Conservation (phyloP, 2,113 vertebrate genomes). For the Gopherus flavomarginatus region DNA sequence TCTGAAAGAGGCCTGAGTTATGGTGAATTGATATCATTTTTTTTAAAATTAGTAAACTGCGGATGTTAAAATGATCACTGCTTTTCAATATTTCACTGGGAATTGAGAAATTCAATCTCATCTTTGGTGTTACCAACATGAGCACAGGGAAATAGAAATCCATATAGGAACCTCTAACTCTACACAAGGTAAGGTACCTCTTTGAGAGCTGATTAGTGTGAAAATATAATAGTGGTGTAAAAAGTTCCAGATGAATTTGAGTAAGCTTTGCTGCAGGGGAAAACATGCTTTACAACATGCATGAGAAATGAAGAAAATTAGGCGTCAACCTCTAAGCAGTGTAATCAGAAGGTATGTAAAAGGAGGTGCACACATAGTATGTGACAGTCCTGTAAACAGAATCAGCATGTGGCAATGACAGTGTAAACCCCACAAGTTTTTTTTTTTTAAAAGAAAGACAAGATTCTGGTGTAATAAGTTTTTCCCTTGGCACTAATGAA, state of each 20-base stretch:
- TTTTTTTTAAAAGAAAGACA: neutral
- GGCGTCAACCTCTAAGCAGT: neutral
- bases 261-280: conserved; percentile 38
- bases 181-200: conserved; percentile 19
- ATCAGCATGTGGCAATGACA: neutral
- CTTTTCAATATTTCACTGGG: conserved; percentile 53
- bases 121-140: conserved; percentile 10
- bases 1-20: conserved; percentile 54
- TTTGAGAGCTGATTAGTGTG: conserved; percentile 44
- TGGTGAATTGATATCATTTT: conserved; percentile 26
- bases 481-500: conserved; percentile 38
- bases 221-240: conserved; percentile 32
- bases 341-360: neutral
- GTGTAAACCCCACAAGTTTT: neutral
- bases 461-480: conserved; percentile 34
- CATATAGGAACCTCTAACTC: conserved; percentile 50
- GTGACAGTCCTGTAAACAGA: neutral
- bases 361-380: conserved; percentile 12
- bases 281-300: conserved; percentile 30
- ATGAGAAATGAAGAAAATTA: conserved; percentile 48
- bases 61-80: conserved; percentile 68
- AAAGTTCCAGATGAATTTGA: conserved; percentile 47
- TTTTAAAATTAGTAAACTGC: conserved; percentile 58
- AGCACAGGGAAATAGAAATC: conserved; percentile 47
- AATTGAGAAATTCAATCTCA: conserved; percentile 67